Evolutionary conservation across 2,888 invertebrate species (phyloP).

Genomic region (Stegophylla sp.): DNA sequence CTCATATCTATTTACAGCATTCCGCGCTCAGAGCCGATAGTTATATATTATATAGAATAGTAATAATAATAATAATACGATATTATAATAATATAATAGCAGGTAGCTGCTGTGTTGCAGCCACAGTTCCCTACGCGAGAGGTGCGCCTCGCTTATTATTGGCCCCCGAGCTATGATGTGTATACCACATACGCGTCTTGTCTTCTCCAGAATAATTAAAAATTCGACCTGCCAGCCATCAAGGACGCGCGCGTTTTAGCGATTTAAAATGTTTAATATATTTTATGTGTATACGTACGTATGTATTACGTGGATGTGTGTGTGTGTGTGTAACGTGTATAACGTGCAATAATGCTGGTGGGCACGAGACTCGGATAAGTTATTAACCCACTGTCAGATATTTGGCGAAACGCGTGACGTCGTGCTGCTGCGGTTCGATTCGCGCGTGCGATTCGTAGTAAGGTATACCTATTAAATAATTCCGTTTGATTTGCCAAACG

Average conservation of each 20-base stretch:
- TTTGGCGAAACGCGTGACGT: slow-evolving; percentile 18
- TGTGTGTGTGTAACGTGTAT: not conserved
- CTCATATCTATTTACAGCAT: not conserved
- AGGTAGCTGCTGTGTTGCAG: slow-evolving; percentile 40
- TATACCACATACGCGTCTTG: not conserved
- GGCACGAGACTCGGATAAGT: slow-evolving; percentile 12
- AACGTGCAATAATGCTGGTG: not conserved
- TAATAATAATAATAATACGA: too few relatives aligned
- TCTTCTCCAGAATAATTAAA: slow-evolving; percentile 57
- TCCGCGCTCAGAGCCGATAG: slow-evolving; percentile 11
- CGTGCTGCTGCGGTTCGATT: slow-evolving; percentile 7
- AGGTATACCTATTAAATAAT: too few relatives aligned
- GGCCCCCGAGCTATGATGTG: slow-evolving; percentile 37
- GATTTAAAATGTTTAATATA: slow-evolving; percentile 42
- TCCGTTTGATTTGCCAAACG: not conserved
- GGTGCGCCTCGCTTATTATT: slow-evolving; percentile 35
- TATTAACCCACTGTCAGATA: slow-evolving; percentile 45
- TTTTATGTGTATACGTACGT: not conserved
- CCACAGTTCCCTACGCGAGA: slow-evolving; percentile 34
- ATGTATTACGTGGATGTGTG: not conserved
- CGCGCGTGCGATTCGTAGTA: slow-evolving; percentile 7
- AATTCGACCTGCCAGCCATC: slow-evolving; percentile 46
- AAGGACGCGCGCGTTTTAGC: slow-evolving; percentile 56
- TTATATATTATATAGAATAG: slow-evolving; percentile 29
- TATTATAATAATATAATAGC: slow-evolving; percentile 33